A percentile compares a stretch with the other conserved stretches of the same genome.
phyloP scores from a whole-genome alignment of 2,797 vertebrate genomes.

The Myotis pilosus region DNA sequence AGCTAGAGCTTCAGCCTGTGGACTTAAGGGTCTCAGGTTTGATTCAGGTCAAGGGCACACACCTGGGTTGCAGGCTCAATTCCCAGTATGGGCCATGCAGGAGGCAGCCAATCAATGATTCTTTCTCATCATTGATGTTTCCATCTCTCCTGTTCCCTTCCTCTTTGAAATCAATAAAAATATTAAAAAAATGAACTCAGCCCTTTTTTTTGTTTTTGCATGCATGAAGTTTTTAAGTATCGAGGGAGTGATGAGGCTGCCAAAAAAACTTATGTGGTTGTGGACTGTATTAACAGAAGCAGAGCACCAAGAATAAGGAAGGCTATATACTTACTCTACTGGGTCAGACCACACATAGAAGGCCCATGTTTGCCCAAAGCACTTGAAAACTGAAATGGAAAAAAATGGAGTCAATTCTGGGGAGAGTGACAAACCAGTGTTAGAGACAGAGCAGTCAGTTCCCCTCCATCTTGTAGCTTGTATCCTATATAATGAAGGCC shows the following conservation, averaged over 20 bases:
- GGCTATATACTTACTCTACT: rapidly evolving
- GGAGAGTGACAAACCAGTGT: neutral
- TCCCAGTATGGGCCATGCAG: too few relatives aligned
- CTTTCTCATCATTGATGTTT: too few relatives aligned
- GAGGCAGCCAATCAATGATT: too few relatives aligned
- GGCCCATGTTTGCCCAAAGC: neutral
- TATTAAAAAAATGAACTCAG: neutral
- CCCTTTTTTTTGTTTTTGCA: neutral
- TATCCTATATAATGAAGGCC: neutral
- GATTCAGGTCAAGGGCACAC: too few relatives aligned
- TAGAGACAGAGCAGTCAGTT: neutral
- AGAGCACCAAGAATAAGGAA: neutral
- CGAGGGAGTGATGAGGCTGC: slow-evolving; percentile 4
- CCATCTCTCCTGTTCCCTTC: too few relatives aligned
- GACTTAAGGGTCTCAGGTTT: too few relatives aligned
- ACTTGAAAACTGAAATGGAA: neutral
- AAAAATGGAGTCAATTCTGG: neutral
- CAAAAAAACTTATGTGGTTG: neutral
- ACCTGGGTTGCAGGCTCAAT: too few relatives aligned
- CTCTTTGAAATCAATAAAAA: too few relatives aligned
- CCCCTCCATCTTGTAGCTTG: neutral
- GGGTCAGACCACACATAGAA: neutral
- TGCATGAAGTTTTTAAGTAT: neutral
- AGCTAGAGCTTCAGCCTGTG: too few relatives aligned
- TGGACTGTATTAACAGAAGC: neutral